Conservation (phyloP, 2,113 vertebrate genomes). For the Clarias macrocephalus region DNA sequence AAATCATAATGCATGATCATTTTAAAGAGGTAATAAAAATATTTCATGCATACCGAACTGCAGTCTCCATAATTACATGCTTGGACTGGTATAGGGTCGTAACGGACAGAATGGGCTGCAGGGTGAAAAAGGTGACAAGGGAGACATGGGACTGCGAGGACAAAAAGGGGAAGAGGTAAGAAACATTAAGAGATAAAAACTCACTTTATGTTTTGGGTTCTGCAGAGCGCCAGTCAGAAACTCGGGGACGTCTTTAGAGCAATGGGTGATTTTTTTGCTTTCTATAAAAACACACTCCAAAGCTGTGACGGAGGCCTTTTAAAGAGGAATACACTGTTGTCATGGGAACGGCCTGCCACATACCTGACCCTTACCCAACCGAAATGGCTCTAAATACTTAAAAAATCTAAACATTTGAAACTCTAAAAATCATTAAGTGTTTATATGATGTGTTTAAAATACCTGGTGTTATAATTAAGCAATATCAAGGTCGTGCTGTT, state of each 20-base stretch:
- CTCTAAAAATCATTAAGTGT: neutral
- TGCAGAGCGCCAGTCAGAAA: too few species aligned
- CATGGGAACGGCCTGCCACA: neutral
- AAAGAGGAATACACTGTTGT: neutral
- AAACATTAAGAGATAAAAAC: neutral
- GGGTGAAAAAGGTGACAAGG: constrained; percentile 81
- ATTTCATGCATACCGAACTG: neutral
- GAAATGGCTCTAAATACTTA: neutral
- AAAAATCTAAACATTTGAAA: too few species aligned
- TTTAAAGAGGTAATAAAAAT: neutral
- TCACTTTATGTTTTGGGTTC: neutral
- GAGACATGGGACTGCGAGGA: constrained; percentile 77
- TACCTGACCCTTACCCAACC: neutral
- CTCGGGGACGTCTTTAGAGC: neutral
- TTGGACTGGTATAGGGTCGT: constrained; percentile 68
- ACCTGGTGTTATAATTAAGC: neutral
- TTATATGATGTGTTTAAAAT: neutral
- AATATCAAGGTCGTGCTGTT: too few species aligned
- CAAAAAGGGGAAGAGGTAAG: constrained; percentile 76
- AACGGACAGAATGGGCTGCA: constrained; percentile 77
- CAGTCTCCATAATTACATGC: neutral
- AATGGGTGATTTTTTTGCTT: neutral
- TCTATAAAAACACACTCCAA: neutral
- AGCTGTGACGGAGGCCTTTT: neutral
- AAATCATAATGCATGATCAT: constrained; percentile 43